Conservation (phyloP, 2,797 vertebrate species). For the Pangasius larnaudii region DNA sequence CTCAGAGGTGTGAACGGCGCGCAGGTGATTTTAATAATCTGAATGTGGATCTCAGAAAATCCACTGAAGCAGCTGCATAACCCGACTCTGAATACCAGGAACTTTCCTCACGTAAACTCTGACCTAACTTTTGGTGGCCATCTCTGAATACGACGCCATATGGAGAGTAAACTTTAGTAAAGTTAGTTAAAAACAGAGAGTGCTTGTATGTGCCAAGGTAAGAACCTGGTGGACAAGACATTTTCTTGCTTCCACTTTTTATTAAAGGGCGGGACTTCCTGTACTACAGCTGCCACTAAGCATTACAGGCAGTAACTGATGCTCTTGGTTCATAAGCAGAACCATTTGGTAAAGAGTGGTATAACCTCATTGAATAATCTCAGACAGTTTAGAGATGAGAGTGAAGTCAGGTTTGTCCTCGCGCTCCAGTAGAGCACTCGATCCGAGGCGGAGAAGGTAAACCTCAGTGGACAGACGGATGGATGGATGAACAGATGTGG, state of each 20-base stretch:
- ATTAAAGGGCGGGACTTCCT: not conserved
- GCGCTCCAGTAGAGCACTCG: conserved; percentile 21
- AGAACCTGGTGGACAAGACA: not conserved
- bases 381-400: not conserved
- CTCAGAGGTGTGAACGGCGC: too few species aligned
- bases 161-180: not conserved
- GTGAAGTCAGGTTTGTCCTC: conserved; percentile 1
- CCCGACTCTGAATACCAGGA: not conserved
- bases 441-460: conserved; percentile 25
- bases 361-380: not conserved
- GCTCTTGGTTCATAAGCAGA: not conserved
- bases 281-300: not conserved
- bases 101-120: not conserved
- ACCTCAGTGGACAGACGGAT: conserved; percentile 17
- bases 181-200: not conserved
- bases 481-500: conserved; percentile 24
- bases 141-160: not conserved
- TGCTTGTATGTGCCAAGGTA: not conserved
- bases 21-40: too few species aligned
- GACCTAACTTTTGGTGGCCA: too few species aligned
- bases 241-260: not conserved
- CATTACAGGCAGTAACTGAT: not conserved
- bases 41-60: too few species aligned
- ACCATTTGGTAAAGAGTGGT: not conserved
- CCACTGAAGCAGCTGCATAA: not conserved